Evolutionary conservation across 2,113 vertebrate genomes (phyloP).

Genomic region (Entomyzon cyanotis): DNA sequence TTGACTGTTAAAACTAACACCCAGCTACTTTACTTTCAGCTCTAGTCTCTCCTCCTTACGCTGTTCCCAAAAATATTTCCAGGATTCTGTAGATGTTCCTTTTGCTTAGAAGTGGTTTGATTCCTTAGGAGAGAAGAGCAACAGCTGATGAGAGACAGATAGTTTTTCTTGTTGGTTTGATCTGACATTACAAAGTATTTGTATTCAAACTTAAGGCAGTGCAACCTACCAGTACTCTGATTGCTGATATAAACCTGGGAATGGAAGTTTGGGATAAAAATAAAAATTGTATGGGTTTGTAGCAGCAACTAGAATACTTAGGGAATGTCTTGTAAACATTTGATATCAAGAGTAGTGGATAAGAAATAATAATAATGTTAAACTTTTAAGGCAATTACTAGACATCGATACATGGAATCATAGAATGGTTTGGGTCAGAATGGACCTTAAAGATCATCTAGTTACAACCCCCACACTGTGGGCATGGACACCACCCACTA

Average conservation of each 20-base stretch:
- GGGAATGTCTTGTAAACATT: background rate
- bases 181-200: background rate
- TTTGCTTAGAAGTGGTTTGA: background rate
- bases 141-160: background rate
- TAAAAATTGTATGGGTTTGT: background rate
- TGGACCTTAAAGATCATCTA: background rate
- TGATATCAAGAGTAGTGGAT: background rate
- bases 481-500: too few species aligned
- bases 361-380: background rate
- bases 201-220: background rate
- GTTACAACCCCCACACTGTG: background rate
- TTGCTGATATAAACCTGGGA: background rate
- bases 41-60: background rate
- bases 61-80: background rate
- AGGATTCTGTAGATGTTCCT: background rate
- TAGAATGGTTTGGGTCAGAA: background rate
- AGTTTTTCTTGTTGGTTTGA: background rate
- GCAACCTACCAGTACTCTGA: background rate
- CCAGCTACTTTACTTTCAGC: background rate
- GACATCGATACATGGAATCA: background rate
- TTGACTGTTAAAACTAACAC: background rate
- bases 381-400: background rate
- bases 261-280: background rate
- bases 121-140: background rate
- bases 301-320: background rate